phyloP scores from a whole-genome alignment of 2,888 invertebrate genomes.

The Papilio elwesi region DNA sequence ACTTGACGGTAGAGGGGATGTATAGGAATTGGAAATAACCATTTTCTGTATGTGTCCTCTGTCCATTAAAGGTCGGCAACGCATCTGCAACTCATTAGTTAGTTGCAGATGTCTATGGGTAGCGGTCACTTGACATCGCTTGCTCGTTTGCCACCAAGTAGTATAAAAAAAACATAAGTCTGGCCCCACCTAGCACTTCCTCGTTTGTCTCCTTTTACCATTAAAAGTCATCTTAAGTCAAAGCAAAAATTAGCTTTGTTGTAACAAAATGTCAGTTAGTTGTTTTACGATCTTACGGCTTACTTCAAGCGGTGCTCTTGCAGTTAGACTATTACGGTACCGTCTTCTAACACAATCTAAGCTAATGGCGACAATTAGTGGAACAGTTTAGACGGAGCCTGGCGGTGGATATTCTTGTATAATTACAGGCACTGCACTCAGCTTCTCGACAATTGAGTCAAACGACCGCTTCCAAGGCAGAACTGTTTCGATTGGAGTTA shows the following conservation, averaged over 20 bases:
- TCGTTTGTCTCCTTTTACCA: too few species aligned
- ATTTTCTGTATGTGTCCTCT: too few species aligned
- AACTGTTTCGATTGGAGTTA: background rate
- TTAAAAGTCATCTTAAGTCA: too few species aligned
- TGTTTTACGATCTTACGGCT: background rate
- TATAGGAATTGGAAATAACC: too few species aligned
- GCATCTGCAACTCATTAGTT: too few species aligned
- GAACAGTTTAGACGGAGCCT: conserved; percentile 16
- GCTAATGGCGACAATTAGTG: conserved; percentile 33
- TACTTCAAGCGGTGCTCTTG: conserved; percentile 5
- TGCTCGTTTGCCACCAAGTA: too few species aligned
- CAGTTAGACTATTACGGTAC: conserved; percentile 13
- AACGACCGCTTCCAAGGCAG: background rate
- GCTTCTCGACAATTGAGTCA: conserved; percentile 21
- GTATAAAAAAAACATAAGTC: too few species aligned
- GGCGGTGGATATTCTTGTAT: conserved; percentile 24
- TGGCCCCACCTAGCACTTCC: too few species aligned
- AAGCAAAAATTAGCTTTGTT: background rate
- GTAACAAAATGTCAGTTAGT: background rate
- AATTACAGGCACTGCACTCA: conserved; percentile 30
- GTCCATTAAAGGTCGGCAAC: too few species aligned
- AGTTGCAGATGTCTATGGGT: too few species aligned
- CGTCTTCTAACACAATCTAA: conserved; percentile 35
- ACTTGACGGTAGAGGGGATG: too few species aligned
- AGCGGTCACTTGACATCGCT: too few species aligned